Conservation (phyloP, 2,888 invertebrate species). For the Punctoribates punctum region DNA sequence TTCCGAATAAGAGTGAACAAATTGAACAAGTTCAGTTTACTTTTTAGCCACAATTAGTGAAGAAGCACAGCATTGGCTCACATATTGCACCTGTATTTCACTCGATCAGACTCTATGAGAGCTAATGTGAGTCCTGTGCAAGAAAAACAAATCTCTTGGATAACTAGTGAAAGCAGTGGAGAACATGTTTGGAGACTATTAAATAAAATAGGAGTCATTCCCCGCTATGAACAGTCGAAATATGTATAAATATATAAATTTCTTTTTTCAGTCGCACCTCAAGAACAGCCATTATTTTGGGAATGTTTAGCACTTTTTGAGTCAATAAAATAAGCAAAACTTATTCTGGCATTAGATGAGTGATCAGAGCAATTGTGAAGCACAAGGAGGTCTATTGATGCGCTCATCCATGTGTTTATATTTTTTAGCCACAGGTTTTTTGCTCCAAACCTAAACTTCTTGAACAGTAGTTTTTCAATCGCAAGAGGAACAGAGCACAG, state of each 20-base stretch:
- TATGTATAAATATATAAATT: not conserved
- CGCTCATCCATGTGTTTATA: conserved; percentile 19
- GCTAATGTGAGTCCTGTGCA: too few species aligned
- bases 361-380: conserved; percentile 16
- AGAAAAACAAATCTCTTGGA: too few species aligned
- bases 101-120: not conserved
- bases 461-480: not conserved
- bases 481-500: not conserved
- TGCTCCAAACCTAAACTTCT: conserved; percentile 11
- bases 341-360: conserved; percentile 18
- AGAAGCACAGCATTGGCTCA: not conserved
- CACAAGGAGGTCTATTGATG: conserved; percentile 33
- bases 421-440: conserved; percentile 34
- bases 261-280: conserved; percentile 8
- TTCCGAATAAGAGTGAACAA: not conserved
- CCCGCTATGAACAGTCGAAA: not conserved
- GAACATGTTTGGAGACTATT: not conserved
- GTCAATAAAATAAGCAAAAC: conserved; percentile 33
- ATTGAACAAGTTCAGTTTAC: not conserved
- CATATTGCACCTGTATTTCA: conserved; percentile 9
- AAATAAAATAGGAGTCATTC: not conserved
- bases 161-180: too few species aligned
- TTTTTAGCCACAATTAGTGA: not conserved
- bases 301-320: conserved; percentile 12
- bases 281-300: not conserved